These are phyloP conservation scores for Notospermus geniculatus DNA, from an alignment of 1,140 invertebrate genomes.

Conservation along the genomic window DNA sequence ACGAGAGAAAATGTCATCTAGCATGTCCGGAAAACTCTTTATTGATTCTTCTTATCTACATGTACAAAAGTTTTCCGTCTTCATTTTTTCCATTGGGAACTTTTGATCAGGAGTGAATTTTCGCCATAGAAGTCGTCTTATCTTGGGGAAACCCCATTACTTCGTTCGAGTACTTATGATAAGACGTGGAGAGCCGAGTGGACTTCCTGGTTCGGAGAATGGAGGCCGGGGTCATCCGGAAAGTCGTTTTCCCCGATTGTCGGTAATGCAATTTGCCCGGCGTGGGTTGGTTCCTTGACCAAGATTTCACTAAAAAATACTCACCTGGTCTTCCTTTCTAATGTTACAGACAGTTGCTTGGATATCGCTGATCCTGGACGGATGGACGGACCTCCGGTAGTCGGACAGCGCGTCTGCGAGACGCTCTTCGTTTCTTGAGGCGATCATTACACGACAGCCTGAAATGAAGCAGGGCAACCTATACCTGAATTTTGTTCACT, in stretches of 20 bases:
- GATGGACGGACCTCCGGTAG: slow-evolving; percentile 29
- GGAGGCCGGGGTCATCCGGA: too few relatives aligned
- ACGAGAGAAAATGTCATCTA: neutral
- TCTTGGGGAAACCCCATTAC: too few relatives aligned
- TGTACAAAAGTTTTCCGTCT: too few relatives aligned
- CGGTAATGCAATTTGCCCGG: too few relatives aligned
- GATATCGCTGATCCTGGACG: slow-evolving; percentile 26
- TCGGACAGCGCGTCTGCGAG: slow-evolving; percentile 46
- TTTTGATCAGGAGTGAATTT: too few relatives aligned
- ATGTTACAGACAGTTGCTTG: slow-evolving; percentile 57
- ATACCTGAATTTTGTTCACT: neutral
- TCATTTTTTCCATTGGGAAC: too few relatives aligned
- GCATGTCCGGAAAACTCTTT: neutral
- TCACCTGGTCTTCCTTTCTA: slow-evolving; percentile 58
- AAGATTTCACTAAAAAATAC: slow-evolving; percentile 18
- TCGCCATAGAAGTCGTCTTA: too few relatives aligned
- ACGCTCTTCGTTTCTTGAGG: slow-evolving; percentile 56
- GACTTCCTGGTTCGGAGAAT: too few relatives aligned
- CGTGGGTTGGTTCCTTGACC: too few relatives aligned
- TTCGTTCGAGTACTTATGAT: too few relatives aligned
- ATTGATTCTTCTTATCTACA: neutral
- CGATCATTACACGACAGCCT: slow-evolving; percentile 60
- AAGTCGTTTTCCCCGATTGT: too few relatives aligned
- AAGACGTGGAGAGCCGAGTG: too few relatives aligned
- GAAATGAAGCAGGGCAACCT: slow-evolving; percentile 7